These are phyloP conservation scores for Scaeva pyrastri DNA, from an alignment of 2,888 invertebrate species.

Conservation along the genomic window DNA sequence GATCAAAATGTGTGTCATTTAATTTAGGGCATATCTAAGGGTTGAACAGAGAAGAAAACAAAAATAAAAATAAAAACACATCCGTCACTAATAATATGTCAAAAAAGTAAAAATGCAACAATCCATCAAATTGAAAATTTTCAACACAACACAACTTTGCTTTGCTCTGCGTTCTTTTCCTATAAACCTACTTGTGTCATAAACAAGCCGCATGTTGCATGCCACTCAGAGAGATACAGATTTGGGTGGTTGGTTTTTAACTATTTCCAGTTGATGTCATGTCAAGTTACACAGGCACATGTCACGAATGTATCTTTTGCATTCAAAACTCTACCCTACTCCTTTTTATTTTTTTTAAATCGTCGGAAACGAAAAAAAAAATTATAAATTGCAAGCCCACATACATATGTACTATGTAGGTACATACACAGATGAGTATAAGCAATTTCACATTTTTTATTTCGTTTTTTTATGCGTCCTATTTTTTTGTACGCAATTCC, in stretches of 20 bases:
- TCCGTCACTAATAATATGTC: slow-evolving; percentile 42
- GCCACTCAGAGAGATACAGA: slow-evolving; percentile 33
- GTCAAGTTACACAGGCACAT: slow-evolving; percentile 65
- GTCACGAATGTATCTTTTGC: slow-evolving; percentile 37
- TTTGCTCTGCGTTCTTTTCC: neutral
- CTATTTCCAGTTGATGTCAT: slow-evolving; percentile 64
- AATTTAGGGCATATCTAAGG: slow-evolving; percentile 19
- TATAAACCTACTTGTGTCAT: slow-evolving; percentile 20
- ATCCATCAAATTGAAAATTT: slow-evolving; percentile 62
- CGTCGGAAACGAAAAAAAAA: neutral
- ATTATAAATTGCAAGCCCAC: slow-evolving; percentile 13
- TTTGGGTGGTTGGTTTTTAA: slow-evolving; percentile 52
- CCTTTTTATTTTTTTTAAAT: neutral
- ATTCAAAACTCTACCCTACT: slow-evolving; percentile 49
- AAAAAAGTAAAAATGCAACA: slow-evolving; percentile 39
- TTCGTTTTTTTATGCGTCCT: neutral
- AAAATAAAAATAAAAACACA: slow-evolving; percentile 23
- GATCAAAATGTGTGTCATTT: slow-evolving; percentile 38
- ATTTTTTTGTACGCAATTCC: neutral
- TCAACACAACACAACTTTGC: neutral
- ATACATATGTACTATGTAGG: neutral
- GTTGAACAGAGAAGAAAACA: neutral
- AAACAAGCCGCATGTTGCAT: slow-evolving; percentile 47
- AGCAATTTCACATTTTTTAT: neutral
- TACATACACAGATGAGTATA: neutral